These are phyloP conservation scores for Oreotragus oreotragus DNA, from an alignment of 2,113 vertebrate genomes.

Conservation along the genomic window DNA sequence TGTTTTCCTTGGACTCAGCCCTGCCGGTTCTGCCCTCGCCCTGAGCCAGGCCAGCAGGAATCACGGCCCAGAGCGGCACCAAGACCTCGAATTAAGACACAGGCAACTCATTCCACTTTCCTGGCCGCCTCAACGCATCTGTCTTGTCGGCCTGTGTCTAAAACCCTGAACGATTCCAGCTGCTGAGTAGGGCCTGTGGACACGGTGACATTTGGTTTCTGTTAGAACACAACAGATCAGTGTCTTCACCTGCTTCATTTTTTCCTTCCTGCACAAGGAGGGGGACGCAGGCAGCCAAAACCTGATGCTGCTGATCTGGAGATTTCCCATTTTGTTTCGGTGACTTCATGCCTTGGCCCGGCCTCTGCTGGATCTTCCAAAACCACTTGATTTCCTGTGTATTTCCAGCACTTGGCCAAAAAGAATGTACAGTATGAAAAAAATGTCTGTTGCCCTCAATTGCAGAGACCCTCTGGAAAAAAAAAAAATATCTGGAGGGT, in stretches of 20 bases:
- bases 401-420: slow-evolving; percentile 59
- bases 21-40: neutral
- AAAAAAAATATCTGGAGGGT: slow-evolving; percentile 55
- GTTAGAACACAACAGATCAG: slow-evolving; percentile 41
- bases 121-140: slow-evolving; percentile 54
- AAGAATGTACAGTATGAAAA: slow-evolving; percentile 78
- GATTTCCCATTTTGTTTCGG: slow-evolving; percentile 39
- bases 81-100: slow-evolving; percentile 29
- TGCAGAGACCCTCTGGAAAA: slow-evolving; percentile 63
- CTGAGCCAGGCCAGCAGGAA: slow-evolving; percentile 18
- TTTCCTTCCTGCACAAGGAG: slow-evolving; percentile 3
- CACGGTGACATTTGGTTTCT: slow-evolving; percentile 49
- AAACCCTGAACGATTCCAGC: slow-evolving; percentile 36
- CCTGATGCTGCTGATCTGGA: slow-evolving; percentile 21
- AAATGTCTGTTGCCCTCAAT: slow-evolving; percentile 66
- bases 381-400: slow-evolving; percentile 75
- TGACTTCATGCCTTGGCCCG: slow-evolving; percentile 55
- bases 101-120: slow-evolving; percentile 51
- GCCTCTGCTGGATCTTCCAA: slow-evolving; percentile 48
- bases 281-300: neutral
- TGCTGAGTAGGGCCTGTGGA: neutral
- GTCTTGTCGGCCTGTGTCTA: slow-evolving; percentile 32
- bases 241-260: slow-evolving; percentile 60
- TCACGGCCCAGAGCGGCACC: neutral
- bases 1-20: slow-evolving; percentile 1